Evolutionary conservation across 2,113 vertebrate genomes (phyloP).

Genomic region (Delphinus delphis): DNA sequence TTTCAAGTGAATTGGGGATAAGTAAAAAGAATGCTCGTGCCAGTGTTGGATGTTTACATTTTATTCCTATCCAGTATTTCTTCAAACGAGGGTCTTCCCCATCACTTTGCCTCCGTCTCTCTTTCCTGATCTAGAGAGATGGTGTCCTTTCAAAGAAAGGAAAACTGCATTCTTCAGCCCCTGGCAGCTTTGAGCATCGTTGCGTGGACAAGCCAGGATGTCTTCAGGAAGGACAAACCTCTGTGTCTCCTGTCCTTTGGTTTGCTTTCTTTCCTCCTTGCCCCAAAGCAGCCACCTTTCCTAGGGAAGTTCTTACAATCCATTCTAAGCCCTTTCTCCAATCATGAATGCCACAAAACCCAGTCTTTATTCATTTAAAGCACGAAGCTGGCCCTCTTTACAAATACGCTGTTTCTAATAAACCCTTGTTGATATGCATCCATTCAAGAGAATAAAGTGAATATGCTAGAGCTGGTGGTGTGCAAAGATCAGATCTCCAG

Average conservation of each 20-base stretch:
- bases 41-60: not conserved
- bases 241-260: not conserved
- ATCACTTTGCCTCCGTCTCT: not conserved
- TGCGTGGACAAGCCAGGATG: not conserved
- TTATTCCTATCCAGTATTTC: not conserved
- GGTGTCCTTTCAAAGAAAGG: not conserved
- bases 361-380: slow-evolving; percentile 24
- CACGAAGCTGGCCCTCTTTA: not conserved
- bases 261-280: not conserved
- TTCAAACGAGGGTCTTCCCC: not conserved
- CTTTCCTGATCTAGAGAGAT: not conserved
- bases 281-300: slow-evolving; percentile 8
- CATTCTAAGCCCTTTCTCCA: not conserved
- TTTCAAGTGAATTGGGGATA: not conserved
- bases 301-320: not conserved
- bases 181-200: not conserved
- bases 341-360: not conserved
- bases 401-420: slow-evolving; percentile 40
- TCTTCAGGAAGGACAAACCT: not conserved
- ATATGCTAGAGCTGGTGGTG: not conserved
- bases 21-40: not conserved
- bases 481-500: not conserved
- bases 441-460: not conserved
- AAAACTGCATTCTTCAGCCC: not conserved
- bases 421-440: not conserved